Evolutionary conservation across 2,888 invertebrate species (phyloP).

Genomic region (Eurytoma adleriae): DNA sequence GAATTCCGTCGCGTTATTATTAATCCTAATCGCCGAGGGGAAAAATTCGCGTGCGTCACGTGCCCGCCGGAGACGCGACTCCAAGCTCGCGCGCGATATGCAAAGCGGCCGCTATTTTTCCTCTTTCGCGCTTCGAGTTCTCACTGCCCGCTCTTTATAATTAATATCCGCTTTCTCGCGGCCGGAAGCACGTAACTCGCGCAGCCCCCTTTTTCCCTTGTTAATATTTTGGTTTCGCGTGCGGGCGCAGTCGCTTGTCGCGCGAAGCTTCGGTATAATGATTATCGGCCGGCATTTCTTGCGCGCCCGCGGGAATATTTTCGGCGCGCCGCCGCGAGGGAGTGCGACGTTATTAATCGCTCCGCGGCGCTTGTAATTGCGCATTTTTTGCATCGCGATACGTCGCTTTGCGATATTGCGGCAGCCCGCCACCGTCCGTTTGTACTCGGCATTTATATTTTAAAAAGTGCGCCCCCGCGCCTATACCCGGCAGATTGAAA

Average conservation of each 20-base stretch:
- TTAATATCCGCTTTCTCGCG: conserved; percentile 25
- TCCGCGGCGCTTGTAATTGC: conserved; percentile 33
- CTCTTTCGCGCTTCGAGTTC: conserved; percentile 11
- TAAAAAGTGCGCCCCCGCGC: neutral
- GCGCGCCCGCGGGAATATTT: conserved; percentile 31
- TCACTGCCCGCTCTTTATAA: conserved; percentile 23
- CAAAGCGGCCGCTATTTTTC: conserved; percentile 20
- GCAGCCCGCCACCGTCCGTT: neutral
- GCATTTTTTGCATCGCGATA: conserved; percentile 40
- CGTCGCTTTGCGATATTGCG: conserved; percentile 3
- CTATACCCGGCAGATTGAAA: conserved; percentile 20
- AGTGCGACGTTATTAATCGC: conserved; percentile 29
- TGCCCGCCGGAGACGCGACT: conserved; percentile 21
- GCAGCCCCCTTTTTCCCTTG: neutral
- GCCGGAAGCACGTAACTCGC: too few relatives aligned
- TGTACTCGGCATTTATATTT: conserved; percentile 20
- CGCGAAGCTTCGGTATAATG: conserved; percentile 16
- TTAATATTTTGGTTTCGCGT: neutral
- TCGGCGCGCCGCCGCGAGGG: neutral
- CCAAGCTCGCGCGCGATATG: neutral
- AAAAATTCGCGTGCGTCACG: conserved; percentile 43
- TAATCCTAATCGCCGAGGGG: conserved; percentile 9
- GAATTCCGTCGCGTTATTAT: neutral
- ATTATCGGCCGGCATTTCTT: conserved; percentile 47
- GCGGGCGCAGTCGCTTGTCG: conserved; percentile 2